Percentiles rank a stretch among this genome's conserved stretches.
Conservation (phyloP, 2,113 vertebrate genomes). For the Rhinopomastus cyanomelas region DNA sequence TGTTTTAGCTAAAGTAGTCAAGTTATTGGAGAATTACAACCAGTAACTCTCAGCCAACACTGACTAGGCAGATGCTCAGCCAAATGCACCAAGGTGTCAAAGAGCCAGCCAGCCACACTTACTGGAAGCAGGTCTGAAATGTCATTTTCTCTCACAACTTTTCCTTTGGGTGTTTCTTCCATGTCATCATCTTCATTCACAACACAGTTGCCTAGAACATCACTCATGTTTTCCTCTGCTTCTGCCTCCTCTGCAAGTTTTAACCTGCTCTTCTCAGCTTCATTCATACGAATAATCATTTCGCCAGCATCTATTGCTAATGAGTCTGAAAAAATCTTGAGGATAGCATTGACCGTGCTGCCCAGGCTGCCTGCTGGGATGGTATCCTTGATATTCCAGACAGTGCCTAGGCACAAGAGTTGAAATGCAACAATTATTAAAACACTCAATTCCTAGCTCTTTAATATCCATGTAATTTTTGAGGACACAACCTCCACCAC, state of each 20-base stretch:
- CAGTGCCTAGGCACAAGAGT: conserved; percentile 60
- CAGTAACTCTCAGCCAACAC: neutral
- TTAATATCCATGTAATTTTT: neutral
- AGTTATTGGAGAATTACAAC: neutral
- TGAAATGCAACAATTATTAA: neutral
- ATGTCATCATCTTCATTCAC: conserved; percentile 73
- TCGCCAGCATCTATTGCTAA: conserved; percentile 81
- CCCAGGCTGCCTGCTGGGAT: conserved; percentile 85
- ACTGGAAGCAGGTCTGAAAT: conserved; percentile 92
- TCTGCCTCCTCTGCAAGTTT: conserved; percentile 39
- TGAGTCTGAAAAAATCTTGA: conserved; percentile 83
- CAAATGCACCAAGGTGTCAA: neutral
- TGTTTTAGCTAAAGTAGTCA: neutral
- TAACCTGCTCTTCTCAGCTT: conserved; percentile 69
- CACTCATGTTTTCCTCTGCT: conserved; percentile 63
- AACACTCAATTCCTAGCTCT: neutral
- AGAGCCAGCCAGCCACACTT: conserved; percentile 57
- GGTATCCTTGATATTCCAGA: conserved; percentile 90
- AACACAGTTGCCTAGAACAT: neutral
- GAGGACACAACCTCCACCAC: neutral
- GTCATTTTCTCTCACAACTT: conserved; percentile 70
- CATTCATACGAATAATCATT: conserved; percentile 79
- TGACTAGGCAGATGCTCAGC: neutral
- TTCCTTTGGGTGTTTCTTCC: conserved; percentile 71
- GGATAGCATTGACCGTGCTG: conserved; percentile 83